Percentiles rank a stretch among this genome's conserved stretches.
Evolutionary conservation across 64 coral and sea anemone species (phyloP).

Genomic region (Montipora sp.): DNA sequence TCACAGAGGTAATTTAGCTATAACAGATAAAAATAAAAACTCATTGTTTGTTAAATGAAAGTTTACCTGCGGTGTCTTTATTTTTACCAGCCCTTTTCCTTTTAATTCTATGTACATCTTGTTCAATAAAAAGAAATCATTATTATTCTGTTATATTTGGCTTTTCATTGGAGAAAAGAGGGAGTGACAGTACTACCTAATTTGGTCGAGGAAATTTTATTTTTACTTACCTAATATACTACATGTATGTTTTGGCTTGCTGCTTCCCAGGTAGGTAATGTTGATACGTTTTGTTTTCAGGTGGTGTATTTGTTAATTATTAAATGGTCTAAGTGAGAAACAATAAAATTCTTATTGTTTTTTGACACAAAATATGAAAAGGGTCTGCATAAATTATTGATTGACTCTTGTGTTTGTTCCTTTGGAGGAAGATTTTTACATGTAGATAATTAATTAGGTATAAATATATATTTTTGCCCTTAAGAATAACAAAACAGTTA

Average conservation of each 20-base stretch:
- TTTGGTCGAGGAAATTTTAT: too few species aligned
- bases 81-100: background rate
- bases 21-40: background rate
- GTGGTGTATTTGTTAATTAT: background rate
- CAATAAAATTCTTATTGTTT: conserved; percentile 7
- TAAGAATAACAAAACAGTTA: too few species aligned
- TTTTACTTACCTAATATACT: too few species aligned
- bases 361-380: background rate
- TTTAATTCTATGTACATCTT: too few species aligned
- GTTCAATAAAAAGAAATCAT: background rate
- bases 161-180: background rate
- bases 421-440: background rate
- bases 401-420: background rate
- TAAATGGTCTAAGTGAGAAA: background rate
- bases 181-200: background rate
- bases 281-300: background rate
- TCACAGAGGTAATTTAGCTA: background rate
- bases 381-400: background rate
- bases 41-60: conserved; percentile 24
- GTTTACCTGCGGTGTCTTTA: background rate
- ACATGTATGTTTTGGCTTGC: background rate
- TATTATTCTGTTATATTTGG: background rate
- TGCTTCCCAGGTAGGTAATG: background rate
- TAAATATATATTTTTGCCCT: too few species aligned
- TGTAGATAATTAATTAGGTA: too few species aligned